Base-by-base conservation (phyloP, 92 coral and sea anemone genomes). In the Actinernus sp. region DNA sequence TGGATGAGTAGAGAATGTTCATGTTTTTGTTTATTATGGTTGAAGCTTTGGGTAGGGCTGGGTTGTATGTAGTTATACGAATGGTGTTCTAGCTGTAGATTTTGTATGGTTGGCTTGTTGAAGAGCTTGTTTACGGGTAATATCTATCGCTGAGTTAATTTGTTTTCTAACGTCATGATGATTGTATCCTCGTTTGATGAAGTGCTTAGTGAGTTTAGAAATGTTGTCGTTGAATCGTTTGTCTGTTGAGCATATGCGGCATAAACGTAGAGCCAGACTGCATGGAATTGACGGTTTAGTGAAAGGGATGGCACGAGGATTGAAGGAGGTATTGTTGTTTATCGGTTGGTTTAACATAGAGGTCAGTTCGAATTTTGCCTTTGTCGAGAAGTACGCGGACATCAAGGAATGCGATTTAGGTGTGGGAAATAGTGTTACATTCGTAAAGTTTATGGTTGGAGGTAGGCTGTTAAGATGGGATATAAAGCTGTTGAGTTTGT, bases 231-330 rank as follows among this genome's bases (percentile, higher is more conserved):
- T 34, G 41, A 34, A 34, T 34, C 8, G 14, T 34, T 34, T 14
- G 14, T 54, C 65, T n/a, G 74, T 55, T 27, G 66, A 66, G 43
- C 32, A 71, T 2, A 71, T 68, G 48, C 71, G 47, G 1, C 68
- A 25, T 4, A 41, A 20, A 14, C 58, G 58, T 3, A 71, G 57
- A 41, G 77, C 57, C 2, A 57, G 55, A 56, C 77, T 70, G 56
- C 41, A 70, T 0, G 70, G 67, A 9, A 58, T 58, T 12, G 67
- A 50, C 41, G 22, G 22, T 22, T 70, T 70, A 13, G 68, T 56
- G 68, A 22, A 18, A 22, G 0, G 77, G 77, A 26, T 70, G 77
- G 41, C 77, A 21, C 11, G 77, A 70, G 1, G 72, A 55, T 0
- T 34, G 19, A 6, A 57, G 72, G 0, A 70, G 70, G 18, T 70